A percentile compares a stretch with the other conserved stretches of the same genome.
Evolutionary conservation across 1,140 invertebrate species (phyloP).

Genomic region (Platyscapa corneri): DNA sequence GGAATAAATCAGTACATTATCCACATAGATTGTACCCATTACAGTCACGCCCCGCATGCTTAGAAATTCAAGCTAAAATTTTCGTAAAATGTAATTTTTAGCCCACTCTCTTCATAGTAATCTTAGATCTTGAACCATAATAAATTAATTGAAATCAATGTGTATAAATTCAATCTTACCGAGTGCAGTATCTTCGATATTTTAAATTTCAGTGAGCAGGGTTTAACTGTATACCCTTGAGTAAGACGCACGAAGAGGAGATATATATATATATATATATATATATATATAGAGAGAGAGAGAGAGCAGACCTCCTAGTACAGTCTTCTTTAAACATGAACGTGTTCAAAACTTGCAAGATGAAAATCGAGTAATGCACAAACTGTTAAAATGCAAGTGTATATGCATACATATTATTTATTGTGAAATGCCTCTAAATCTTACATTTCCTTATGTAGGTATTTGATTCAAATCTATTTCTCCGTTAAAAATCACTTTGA

Average conservation of each 20-base stretch:
- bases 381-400: neutral
- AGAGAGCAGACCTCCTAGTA: neutral
- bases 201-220: neutral
- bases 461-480: neutral
- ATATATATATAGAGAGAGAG: neutral
- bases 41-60: neutral
- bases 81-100: neutral
- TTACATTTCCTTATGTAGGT: neutral
- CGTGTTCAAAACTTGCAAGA: slow-evolving; percentile 38
- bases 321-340: slow-evolving; percentile 19
- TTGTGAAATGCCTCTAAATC: neutral
- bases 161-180: neutral
- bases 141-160: neutral
- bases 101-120: neutral
- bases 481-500: too few species aligned
- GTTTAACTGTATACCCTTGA: neutral
- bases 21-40: neutral
- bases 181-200: neutral
- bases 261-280: too few species aligned
- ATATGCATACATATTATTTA: neutral
- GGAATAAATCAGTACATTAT: neutral
- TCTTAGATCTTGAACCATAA: neutral
- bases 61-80: neutral
- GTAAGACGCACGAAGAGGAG: neutral
- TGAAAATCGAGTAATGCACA: neutral